Evolutionary conservation across 92 coral and sea anemone genomes (phyloP), one percentile per base, ranked within the genome.

Genomic region (Umimayanthus chanpuru): DNA sequence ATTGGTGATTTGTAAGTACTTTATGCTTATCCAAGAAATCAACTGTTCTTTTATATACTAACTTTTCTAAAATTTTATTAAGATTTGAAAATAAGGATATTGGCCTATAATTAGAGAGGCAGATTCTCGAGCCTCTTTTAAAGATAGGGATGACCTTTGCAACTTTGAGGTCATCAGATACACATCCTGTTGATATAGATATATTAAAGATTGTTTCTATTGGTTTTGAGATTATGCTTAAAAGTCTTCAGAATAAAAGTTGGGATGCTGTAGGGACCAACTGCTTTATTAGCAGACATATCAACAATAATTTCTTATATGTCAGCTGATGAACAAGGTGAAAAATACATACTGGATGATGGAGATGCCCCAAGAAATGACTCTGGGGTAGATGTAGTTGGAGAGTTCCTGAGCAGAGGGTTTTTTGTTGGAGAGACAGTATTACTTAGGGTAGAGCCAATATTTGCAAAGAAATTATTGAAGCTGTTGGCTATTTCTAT

Each of bases 131-230:
- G 44, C 39, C 77, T 73, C 28, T 73, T 73, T 73, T 26, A 26
- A 73, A n/a, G n/a, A n/a, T n/a, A n/a, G n/a, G n/a, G n/a, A n/a
- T n/a, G n/a, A n/a, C n/a, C n/a, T n/a, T n/a, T n/a, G 41, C 77
- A 26, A 73, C 77, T 26, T 76, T 76, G 53, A 36, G 80, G 80
- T 38, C 80, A 76, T 76, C 20, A 38, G n/a, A 41, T 76, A 41
- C 80, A 76, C 80, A 76, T 76, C 80, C 80, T 76, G 80, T 76
- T 76, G 55, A 76, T 38, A 76, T 76, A 76, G 16, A 39, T 76
- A 76, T 76, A 38, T 76, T 76, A 38, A 76, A 76, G 49, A 76
- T 76, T 76, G 80, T 76, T 76, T 76, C 80, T 76, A 76, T 21
- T 76, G 80, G 55, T 76, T 76, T 76, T 76, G 80, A 76, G 80